These are phyloP conservation scores for Apodemia duryi DNA, from an alignment of 2,888 invertebrate species.

Conservation along the genomic window DNA sequence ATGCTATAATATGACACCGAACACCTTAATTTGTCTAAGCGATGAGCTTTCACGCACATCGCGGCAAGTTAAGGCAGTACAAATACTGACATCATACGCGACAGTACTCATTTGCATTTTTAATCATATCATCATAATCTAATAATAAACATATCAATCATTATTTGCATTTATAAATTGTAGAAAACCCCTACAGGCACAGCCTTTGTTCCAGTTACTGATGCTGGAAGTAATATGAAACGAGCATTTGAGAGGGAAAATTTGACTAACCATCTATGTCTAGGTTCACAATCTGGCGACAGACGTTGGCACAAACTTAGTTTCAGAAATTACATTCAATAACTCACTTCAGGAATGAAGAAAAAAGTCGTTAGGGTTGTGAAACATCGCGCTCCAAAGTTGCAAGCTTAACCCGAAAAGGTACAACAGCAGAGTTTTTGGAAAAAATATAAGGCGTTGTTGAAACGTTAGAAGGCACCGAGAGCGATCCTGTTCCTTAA, in stretches of 20 bases:
- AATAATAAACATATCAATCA: too few species aligned
- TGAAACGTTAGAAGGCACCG: background rate
- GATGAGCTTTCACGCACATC: too few species aligned
- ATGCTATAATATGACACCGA: too few species aligned
- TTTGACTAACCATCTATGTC: conserved; percentile 4
- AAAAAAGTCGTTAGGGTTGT: background rate
- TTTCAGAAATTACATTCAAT: background rate
- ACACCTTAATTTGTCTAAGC: too few species aligned
- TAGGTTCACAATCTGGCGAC: background rate
- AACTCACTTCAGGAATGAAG: too few species aligned
- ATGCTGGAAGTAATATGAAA: background rate
- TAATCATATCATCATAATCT: too few species aligned
- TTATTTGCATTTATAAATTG: too few species aligned
- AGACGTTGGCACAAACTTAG: background rate
- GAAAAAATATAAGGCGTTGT: conserved; percentile 3
- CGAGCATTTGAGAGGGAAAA: background rate
- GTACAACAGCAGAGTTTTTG: conserved; percentile 2
- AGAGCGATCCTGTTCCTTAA: background rate
- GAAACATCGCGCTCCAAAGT: conserved; percentile 6
- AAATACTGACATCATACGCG: too few species aligned
- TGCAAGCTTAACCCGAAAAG: background rate
- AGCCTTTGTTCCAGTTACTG: background rate
- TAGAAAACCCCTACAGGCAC: too few species aligned
- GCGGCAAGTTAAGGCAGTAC: too few species aligned
- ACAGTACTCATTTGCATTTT: too few species aligned